A percentile compares a stretch with the other conserved stretches of the same genome.
These are phyloP conservation scores for Drosophila tsacasi DNA, from an alignment of 1,140 invertebrate genomes.

Conservation along the genomic window DNA sequence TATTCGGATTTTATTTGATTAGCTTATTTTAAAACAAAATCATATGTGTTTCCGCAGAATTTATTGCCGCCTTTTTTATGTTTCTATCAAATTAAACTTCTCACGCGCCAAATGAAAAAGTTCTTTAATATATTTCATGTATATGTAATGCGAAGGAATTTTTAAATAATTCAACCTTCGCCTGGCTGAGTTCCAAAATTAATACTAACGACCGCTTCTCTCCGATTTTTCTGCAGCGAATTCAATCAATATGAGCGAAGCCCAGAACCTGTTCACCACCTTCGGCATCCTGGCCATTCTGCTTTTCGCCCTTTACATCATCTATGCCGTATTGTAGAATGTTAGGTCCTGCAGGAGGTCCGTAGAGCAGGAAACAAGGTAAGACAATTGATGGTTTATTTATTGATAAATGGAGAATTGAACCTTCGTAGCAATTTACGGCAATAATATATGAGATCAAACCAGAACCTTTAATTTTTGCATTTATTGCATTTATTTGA, in stretches of 20 bases:
- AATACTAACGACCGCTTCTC: constrained; percentile 6
- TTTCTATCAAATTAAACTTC: constrained; percentile 55
- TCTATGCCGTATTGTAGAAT: constrained; percentile 80
- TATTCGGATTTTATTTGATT: constrained; percentile 47
- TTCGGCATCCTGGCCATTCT: constrained; percentile 78
- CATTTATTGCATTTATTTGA: background rate
- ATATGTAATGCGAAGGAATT: constrained; percentile 42
- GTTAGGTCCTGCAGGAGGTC: constrained; percentile 8
- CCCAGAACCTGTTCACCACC: constrained; percentile 75
- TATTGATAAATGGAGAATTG: background rate
- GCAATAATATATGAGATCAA: background rate
- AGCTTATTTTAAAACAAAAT: constrained; percentile 73
- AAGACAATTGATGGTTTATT: background rate
- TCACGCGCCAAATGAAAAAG: constrained; percentile 60
- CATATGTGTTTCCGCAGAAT: constrained; percentile 64
- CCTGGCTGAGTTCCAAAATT: constrained; percentile 26
- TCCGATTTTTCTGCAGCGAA: constrained; percentile 27
- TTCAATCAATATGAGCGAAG: constrained; percentile 74
- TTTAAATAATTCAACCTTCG: constrained; percentile 32
- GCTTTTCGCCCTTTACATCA: constrained; percentile 68
- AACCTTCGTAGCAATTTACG: background rate
- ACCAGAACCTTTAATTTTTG: too few species aligned
- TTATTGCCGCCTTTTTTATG: constrained; percentile 65
- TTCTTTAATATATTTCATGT: constrained; percentile 20
- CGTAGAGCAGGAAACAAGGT: constrained; percentile 53